Conservation (phyloP, 2,888 invertebrate genomes). For the Micropterix aruncella region DNA sequence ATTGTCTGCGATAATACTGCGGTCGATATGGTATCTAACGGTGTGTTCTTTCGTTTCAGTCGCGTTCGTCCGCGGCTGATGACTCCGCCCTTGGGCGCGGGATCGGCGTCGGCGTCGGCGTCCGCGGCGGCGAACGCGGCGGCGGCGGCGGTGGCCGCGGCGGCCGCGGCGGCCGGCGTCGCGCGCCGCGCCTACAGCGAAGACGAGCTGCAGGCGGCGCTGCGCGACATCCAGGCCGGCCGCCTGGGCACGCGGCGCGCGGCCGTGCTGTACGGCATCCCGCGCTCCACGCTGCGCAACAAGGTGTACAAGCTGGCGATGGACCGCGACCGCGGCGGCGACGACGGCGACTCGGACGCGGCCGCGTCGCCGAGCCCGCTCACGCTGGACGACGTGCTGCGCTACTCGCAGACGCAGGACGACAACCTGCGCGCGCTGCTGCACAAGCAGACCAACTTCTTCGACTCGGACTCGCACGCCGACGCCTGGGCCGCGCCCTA, state of each 20-base stretch:
- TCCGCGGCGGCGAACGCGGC: slow-evolving; percentile 40
- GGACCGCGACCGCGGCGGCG: slow-evolving; percentile 56
- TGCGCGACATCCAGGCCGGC: slow-evolving; percentile 86
- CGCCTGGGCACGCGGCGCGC: slow-evolving; percentile 87
- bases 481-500: slow-evolving; percentile 21
- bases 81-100: slow-evolving; percentile 16
- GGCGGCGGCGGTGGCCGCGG: neutral
- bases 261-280: slow-evolving; percentile 92
- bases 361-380: slow-evolving; percentile 18
- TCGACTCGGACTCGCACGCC: slow-evolving; percentile 8
- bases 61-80: slow-evolving; percentile 30
- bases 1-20: too few relatives aligned
- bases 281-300: slow-evolving; percentile 89
- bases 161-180: slow-evolving; percentile 35
- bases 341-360: slow-evolving; percentile 25
- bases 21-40: neutral
- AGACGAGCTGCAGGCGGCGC: slow-evolving; percentile 86
- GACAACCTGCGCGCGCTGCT: slow-evolving; percentile 11
- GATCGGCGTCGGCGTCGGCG: slow-evolving; percentile 4
- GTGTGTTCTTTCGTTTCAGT: slow-evolving; percentile 1
- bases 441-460: slow-evolving; percentile 8
- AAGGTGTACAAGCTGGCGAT: slow-evolving; percentile 79
- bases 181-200: slow-evolving; percentile 84
- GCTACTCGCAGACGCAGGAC: neutral
- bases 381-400: slow-evolving; percentile 1